phyloP scores from a whole-genome alignment of 2,888 invertebrate species.

The Zootermopsis nevadensis region DNA sequence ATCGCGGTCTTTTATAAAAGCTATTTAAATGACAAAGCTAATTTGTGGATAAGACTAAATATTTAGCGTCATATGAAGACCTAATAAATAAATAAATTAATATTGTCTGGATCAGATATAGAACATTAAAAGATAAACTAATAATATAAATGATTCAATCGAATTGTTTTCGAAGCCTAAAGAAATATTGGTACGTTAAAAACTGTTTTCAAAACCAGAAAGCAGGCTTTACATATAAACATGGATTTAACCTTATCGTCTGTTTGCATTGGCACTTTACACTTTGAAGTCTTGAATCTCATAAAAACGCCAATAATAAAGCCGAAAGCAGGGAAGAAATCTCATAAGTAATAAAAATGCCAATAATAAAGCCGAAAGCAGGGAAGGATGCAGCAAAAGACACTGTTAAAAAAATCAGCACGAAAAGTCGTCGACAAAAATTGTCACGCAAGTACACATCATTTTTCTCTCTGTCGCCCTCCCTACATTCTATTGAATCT shows the following conservation, averaged over 20 bases:
- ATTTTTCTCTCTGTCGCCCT: neutral
- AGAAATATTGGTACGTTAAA: no score
- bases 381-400: neutral
- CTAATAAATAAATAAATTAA: neutral
- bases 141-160: neutral
- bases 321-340: neutral
- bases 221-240: neutral
- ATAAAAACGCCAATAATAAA: slow-evolving; percentile 25
- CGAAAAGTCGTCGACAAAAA: neutral
- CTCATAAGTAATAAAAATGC: slow-evolving; percentile 21
- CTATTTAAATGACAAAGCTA: no score
- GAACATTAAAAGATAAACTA: neutral
- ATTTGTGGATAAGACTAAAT: no score
- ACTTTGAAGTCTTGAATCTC: slow-evolving; percentile 9
- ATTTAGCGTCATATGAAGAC: no score
- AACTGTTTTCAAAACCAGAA: neutral
- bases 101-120: neutral
- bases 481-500: neutral
- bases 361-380: slow-evolving; percentile 11
- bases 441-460: neutral
- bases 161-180: neutral
- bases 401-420: neutral
- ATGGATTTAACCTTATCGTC: neutral
- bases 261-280: slow-evolving; percentile 11
- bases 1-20: no score